Evolutionary conservation across 2,888 invertebrate genomes (phyloP).

Genomic region (Amaurobius ferox): DNA sequence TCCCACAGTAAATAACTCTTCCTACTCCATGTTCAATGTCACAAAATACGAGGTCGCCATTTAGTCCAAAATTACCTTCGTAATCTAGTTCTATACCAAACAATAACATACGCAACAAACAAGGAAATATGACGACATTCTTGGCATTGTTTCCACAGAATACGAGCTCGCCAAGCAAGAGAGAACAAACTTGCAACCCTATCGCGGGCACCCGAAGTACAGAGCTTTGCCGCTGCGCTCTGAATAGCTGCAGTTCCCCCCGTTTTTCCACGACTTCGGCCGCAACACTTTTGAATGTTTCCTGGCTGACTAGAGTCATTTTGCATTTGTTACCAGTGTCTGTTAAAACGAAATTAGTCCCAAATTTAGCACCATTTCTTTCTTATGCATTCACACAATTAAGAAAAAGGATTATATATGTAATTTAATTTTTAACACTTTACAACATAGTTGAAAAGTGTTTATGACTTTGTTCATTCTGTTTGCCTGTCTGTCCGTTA

Average conservation of each 20-base stretch:
- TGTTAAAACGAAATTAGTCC: not conserved
- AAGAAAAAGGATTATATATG: no score
- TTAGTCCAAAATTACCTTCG: not conserved
- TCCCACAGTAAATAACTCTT: no score
- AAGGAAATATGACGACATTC: conserved; percentile 1
- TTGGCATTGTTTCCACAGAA: not conserved
- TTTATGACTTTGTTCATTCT: no score
- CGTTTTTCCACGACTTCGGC: conserved; percentile 36
- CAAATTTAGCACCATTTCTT: no score
- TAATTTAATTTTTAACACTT: no score
- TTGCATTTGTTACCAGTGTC: not conserved
- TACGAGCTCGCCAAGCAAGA: conserved; percentile 27
- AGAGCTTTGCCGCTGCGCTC: conserved; percentile 34
- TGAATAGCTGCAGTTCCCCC: conserved; percentile 39
- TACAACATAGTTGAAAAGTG: no score
- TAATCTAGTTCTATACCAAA: not conserved
- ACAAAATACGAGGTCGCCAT: not conserved
- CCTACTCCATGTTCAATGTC: no score
- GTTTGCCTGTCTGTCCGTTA: no score
- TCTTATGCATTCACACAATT: no score
- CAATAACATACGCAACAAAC: not conserved
- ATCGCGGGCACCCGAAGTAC: conserved; percentile 13
- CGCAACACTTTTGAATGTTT: conserved; percentile 56
- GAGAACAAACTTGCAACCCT: conserved; percentile 41
- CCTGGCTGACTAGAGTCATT: conserved; percentile 29